Conservation (phyloP, 2,113 vertebrate species). For the Sinocyclocheilus anophthalmus region DNA sequence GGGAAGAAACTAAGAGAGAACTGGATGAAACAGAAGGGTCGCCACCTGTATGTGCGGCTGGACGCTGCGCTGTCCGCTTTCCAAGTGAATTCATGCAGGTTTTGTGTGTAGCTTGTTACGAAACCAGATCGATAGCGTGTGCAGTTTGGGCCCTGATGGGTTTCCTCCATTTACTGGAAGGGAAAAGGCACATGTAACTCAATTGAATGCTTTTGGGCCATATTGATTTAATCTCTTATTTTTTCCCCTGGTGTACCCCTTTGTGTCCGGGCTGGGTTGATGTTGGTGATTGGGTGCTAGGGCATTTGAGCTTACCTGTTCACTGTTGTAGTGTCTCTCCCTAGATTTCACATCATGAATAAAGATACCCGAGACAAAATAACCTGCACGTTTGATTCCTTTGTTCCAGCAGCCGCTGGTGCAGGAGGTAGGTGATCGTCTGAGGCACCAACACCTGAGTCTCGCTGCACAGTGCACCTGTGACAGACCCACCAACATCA, state of each 20-base stretch:
- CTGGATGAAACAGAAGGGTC: constrained; percentile 8
- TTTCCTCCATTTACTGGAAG: constrained; percentile 51
- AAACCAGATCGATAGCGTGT: constrained; percentile 40
- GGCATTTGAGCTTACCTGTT: constrained; percentile 19
- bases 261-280: constrained; percentile 45
- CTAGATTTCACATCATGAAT: constrained; percentile 99
- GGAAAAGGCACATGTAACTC: constrained; percentile 48
- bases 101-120: constrained; percentile 47
- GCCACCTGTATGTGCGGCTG: not conserved
- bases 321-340: constrained; percentile 56
- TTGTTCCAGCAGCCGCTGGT: constrained; percentile 95
- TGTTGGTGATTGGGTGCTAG: constrained; percentile 44
- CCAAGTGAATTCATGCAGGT: constrained; percentile 16
- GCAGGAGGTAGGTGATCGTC: constrained; percentile 86
- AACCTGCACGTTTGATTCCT: constrained; percentile 94
- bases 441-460: not conserved
- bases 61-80: not conserved
- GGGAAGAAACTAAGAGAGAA: not conserved
- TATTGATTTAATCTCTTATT: constrained; percentile 47
- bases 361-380: constrained; percentile 98
- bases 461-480: not conserved
- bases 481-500: not conserved
- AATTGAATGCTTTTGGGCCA: constrained; percentile 41
- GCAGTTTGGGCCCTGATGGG: constrained; percentile 49
- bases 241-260: constrained; percentile 25